phyloP scores from a whole-genome alignment of 1,140 invertebrate species.

The Cephus cinctus region DNA sequence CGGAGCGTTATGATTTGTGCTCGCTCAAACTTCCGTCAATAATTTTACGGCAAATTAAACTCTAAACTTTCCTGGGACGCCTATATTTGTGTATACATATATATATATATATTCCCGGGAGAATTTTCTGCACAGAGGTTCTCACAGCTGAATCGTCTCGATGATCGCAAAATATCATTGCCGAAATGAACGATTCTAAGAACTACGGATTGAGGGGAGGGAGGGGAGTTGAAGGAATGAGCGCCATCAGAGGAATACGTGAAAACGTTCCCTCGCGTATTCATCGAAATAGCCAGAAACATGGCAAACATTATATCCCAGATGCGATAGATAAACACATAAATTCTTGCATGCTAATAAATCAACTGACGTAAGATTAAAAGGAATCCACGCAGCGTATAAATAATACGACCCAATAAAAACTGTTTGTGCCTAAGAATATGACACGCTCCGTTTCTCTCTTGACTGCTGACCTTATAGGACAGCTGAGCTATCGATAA shows the following conservation, averaged over 20 bases:
- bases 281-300: background rate
- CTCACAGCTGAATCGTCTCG: no score
- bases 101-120: background rate
- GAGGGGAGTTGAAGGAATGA: no score
- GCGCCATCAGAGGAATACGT: no score
- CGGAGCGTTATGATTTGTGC: conserved; percentile 53
- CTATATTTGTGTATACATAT: background rate
- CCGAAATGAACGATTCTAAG: no score
- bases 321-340: conserved; percentile 5
- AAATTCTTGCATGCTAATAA: conserved; percentile 6
- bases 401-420: conserved; percentile 1
- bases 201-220: no score
- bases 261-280: no score
- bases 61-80: conserved; percentile 29
- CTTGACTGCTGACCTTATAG: no score
- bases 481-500: no score
- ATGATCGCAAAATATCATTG: no score
- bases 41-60: conserved; percentile 55
- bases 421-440: conserved; percentile 2
- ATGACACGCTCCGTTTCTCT: no score
- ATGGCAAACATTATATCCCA: conserved; percentile 4
- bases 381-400: conserved; percentile 3
- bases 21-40: conserved; percentile 50
- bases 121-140: no score
- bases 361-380: conserved; percentile 7